Evolutionary conservation across 2,797 vertebrate genomes (phyloP), one percentile per base, ranked within the genome.

Genomic region (Helostoma temminkii): DNA sequence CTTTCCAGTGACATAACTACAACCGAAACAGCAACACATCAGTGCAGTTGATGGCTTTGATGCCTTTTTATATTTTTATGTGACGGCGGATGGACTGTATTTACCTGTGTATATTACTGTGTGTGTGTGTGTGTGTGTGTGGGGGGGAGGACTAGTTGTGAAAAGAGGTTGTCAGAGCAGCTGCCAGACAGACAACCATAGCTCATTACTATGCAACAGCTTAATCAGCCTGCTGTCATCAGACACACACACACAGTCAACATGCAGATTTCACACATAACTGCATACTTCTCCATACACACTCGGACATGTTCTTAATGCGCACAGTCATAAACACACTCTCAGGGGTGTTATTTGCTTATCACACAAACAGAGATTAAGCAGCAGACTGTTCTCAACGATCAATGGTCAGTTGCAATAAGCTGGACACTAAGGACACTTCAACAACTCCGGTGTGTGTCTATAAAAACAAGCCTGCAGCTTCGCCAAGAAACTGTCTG

Each of bases 141-240:
- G 89, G 49, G 89, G 79, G 80, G 84, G 86, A 84, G 87, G 85
- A 76, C 74, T 76, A 85, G 84, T 87, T 86, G 87, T 90, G 80
- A 90, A 88, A 89, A 82, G 84, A 89, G 91, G 82, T 83, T 91
- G 84, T 85, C 84, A 86, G 83, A 89, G 89, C 92, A 93, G 92
- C 94, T 94, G 94, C 92, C 88, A 92, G 90, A 91, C 90, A 89
- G 91, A 94, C 92, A 91, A 83, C 86, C 86, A 79, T 78, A 87
- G 90, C 91, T 94, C 92, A 94, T 94, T 94, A 93, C 92, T 92
- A 94, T 94, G 90, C 93, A 91, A 93, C 79, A 88, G 90, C 92
- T 94, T 94, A 93, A 94, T 94, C 92, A 92, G 90, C 89, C 88
- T 85, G 80, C 90, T 92, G 89, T 93, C 91, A 89, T 90, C 84